Evolutionary conservation across 2,797 vertebrate genomes (phyloP), one percentile per base, ranked within the genome.

Genomic region (Orientallactaga sibirica): DNA sequence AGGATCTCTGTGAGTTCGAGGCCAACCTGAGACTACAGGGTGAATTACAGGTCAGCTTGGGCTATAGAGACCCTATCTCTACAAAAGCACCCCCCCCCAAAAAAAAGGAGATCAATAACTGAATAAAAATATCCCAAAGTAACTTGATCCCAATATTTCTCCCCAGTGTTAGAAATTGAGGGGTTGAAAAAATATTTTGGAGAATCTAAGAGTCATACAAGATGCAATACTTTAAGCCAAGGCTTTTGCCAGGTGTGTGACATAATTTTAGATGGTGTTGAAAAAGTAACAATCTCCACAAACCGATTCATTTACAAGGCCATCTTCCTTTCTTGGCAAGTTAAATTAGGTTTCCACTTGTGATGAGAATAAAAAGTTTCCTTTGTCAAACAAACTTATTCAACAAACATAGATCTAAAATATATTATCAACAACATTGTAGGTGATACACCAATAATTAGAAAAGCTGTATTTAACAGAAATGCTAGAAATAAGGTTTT

Each of bases 361-460:
- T 20, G 43, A 19, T 75, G 24, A 79, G 6, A 43, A 92, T 52
- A 78, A 43, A 82, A 91, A 61, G 25, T 33, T 90, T 76, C 74
- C 27, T 88, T 95, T 95, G 78, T 77, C 58, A 76, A 33, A 67
- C 77, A 94, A 62, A 73, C 3, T 25, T 85, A 80, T 41, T 79
- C 76, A 92, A 68, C 86, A 74, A 82, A 94, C 83, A 70, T 58
- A 76, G 61, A 24, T 92, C 88, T 70, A 67, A 64, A 78, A 85
- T 73, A 29, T 61, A 41, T 67, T 64, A 85, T 74, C 25, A 86
- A 76, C n/a, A 70, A 52, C 48, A 91, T 76, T 86, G 73, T 3
- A 74, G 67, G 29, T 41, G 37, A 70, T 33, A 52, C 29, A 41
- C 15, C 18, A 88, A 78, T 86, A 81, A 84, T 74, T 86, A 86